phyloP scores from a whole-genome alignment of 2,888 invertebrate genomes.

The Cryptocheilus praepositus region DNA sequence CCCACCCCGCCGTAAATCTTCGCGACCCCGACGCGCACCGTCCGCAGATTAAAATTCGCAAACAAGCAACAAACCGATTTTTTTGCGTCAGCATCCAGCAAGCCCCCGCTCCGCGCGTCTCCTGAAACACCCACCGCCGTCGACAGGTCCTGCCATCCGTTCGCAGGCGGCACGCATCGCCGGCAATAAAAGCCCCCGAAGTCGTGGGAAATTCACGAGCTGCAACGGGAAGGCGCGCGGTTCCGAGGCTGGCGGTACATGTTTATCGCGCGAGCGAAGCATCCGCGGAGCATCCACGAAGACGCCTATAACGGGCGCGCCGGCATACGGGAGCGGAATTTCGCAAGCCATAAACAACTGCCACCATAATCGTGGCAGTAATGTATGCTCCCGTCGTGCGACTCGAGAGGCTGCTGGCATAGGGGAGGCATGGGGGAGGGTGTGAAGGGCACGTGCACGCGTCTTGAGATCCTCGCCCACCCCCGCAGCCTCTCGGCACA shows the following conservation, averaged over 20 bases:
- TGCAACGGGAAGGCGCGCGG: too few relatives aligned
- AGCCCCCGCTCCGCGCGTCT: too few relatives aligned
- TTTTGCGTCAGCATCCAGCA: too few relatives aligned
- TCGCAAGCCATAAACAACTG: slow-evolving; percentile 46
- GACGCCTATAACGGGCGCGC: background rate
- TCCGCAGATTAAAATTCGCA: too few relatives aligned
- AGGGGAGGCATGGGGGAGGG: background rate
- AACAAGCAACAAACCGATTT: too few relatives aligned
- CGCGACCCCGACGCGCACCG: too few relatives aligned
- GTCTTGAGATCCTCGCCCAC: background rate
- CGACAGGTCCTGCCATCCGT: background rate
- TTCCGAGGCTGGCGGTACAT: too few relatives aligned
- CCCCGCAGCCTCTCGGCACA: background rate
- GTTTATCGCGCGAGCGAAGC: slow-evolving; percentile 22
- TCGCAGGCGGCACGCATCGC: too few relatives aligned
- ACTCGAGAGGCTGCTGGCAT: too few relatives aligned
- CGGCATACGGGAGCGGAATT: slow-evolving; percentile 25
- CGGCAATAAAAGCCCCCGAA: too few relatives aligned
- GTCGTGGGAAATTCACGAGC: too few relatives aligned
- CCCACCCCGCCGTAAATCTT: too few relatives aligned
- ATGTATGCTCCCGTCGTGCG: slow-evolving; percentile 31
- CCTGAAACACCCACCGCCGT: background rate
- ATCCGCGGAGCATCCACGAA: slow-evolving; percentile 3
- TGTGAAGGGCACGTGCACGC: background rate
- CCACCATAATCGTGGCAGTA: slow-evolving; percentile 41